Evolutionary conservation across 1,140 invertebrate species (phyloP), one percentile per base, ranked within the genome.

Genomic region (Sitobion miscanthi): DNA sequence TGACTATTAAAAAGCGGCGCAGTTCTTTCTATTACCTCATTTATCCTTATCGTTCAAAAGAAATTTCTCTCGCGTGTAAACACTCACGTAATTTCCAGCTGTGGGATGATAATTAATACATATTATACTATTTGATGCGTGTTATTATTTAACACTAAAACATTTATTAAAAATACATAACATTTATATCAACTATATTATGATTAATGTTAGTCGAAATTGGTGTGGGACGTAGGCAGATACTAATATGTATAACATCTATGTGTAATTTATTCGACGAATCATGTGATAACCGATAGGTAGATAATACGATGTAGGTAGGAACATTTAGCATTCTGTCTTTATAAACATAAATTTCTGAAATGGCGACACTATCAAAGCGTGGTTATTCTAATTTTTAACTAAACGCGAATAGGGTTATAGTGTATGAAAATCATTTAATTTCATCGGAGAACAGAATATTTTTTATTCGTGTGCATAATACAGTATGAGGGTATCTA

Each of bases 1-100:
- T 92, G 91, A 92, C 91, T 85, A 9, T 77, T 77, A 77, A 77
- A 77, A 38, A 83, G 82, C 45, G 25, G 45, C 45, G 42, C 23
- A 85, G 38, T 42, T 42, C 8, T 85, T 85, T 85, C 35, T 38
- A 38, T 83, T 77, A 77, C 62, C 62, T 77, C 30, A 77, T 77
- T 77, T 77, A 77, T 77, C 62, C 62, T 77, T 77, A 77, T 83
- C 35, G 35, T 83, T 83, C 21, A 83, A 83, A n/a, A n/a, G n/a
- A 77, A 77, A 83, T 38, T 83, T 83, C 20, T 38, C 35, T 83
- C 4, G 14, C 30, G n/a, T n/a, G 62, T 77, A 77, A 77, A 77
- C 30, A n/a, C 8, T n/a, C 4, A 77, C 30, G n/a, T 77, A 5
- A 77, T n/a, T 77, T 77, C 11, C 30, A 1, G 62, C 14, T 5